Base-by-base conservation (phyloP, 2,888 invertebrate species). In the Cactoblastis cactorum region DNA sequence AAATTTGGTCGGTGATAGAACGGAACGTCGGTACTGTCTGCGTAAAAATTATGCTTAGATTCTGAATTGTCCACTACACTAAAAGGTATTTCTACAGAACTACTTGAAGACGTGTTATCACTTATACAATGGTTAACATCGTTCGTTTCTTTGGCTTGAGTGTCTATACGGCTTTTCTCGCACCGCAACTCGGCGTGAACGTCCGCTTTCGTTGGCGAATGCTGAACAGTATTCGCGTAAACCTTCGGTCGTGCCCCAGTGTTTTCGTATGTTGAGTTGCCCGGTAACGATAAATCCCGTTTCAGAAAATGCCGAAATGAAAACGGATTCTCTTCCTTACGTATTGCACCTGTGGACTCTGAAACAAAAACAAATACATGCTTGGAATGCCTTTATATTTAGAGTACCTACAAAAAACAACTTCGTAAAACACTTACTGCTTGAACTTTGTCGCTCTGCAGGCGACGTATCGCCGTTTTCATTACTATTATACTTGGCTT, bases 281-380 rank as follows among this genome's bases (percentile, higher is more conserved):
- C 88, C 54, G 90, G 90, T 61, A 90, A 67, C 57, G 88, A 90
- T 39, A 88, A 71, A 65, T 94, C 93, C 63, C 93, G 92, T 71
- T 93, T 94, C 62, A 96, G 80, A 75, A 96, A 96, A 75, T 96
- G 96, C 74, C 96, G 95, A 67, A 96, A 95, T 50, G 96, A 96
- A 80, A 96, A 95, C 2, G 95, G 93, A 80, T 95, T 95, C 62
- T 95, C 95, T 69, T 95, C 95, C 62, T 91, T 90, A 48, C 91
- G 87, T 53, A 87, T 77, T 28, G 79, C 78, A 17, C 90, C 90
- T 53, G 84, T 77, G 50, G 83, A 83, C 72, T 82, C 79, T 83
- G 82, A 53, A 82, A 85, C 63, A 69, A 74, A 76, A 77, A 74
- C 57, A 57, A 66, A 67, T 55, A 55, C 56, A 66, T 54, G 53